Evolutionary conservation across 2,888 invertebrate species (phyloP).

Genomic region (Netelia melanura): DNA sequence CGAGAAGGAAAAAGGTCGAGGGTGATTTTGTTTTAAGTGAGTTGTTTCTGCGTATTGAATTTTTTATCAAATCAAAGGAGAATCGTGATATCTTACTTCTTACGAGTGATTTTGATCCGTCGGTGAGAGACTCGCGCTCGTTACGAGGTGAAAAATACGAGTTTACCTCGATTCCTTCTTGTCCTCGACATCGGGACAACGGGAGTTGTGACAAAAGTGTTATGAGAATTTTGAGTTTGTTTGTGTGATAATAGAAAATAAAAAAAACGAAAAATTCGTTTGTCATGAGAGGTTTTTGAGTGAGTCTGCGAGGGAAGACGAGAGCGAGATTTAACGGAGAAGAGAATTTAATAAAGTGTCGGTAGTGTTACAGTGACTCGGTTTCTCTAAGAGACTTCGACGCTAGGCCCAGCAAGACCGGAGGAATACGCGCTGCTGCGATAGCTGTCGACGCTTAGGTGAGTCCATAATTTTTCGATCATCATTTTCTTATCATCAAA

Average conservation of each 20-base stretch:
- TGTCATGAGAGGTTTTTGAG: slow-evolving; percentile 3
- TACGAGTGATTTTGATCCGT: background rate
- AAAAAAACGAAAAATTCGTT: background rate
- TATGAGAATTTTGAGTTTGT: slow-evolving; percentile 1
- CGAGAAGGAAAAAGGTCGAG: background rate
- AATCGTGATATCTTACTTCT: background rate
- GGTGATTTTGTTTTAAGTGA: slow-evolving; percentile 41
- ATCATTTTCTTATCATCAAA: background rate
- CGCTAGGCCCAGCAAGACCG: slow-evolving; percentile 74
- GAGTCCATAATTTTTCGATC: slow-evolving; percentile 58
- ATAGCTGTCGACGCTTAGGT: slow-evolving; percentile 74
- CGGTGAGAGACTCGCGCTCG: slow-evolving; percentile 14
- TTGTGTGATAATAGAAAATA: background rate
- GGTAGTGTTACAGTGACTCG: slow-evolving; percentile 76
- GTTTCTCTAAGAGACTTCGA: slow-evolving; percentile 77
- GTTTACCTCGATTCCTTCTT: background rate
- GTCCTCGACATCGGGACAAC: background rate
- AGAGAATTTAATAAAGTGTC: slow-evolving; percentile 70
- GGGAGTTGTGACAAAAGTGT: background rate
- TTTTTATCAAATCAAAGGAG: background rate
- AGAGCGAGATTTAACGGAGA: slow-evolving; percentile 20
- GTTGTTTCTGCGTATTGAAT: background rate
- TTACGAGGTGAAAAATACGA: background rate
- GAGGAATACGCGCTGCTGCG: slow-evolving; percentile 73
- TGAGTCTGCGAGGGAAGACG: slow-evolving; percentile 9